Evolutionary conservation across 2,888 invertebrate genomes (phyloP).

Genomic region (Pyrochroa serraticornis): DNA sequence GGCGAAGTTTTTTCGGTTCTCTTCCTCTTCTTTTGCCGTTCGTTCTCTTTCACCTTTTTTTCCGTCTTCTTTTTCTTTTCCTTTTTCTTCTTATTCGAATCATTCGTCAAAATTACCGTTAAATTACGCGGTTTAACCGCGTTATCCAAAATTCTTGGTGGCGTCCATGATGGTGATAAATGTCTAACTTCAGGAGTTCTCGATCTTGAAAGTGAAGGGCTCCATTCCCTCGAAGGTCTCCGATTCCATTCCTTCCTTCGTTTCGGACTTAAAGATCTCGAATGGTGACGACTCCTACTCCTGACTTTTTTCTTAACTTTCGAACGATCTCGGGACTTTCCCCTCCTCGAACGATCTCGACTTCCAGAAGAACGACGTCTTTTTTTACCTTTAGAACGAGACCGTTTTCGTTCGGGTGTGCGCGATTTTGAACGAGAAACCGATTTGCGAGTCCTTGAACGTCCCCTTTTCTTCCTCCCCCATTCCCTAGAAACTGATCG

Average conservation of each 20-base stretch:
- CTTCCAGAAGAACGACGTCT: constrained; percentile 44
- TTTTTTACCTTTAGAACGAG: constrained; percentile 48
- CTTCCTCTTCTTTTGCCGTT: constrained; percentile 56
- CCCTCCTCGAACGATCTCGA: constrained; percentile 50
- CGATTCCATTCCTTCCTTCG: constrained; percentile 47
- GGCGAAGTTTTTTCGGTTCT: constrained; percentile 60
- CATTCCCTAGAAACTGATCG: constrained; percentile 21
- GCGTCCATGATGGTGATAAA: constrained; percentile 66
- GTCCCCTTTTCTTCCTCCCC: constrained; percentile 10
- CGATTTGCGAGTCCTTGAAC: constrained; percentile 25
- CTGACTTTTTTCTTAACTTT: constrained; percentile 51
- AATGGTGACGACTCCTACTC: constrained; percentile 50
- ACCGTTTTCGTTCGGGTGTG: constrained; percentile 38
- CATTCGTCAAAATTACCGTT: constrained; percentile 66
- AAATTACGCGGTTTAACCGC: constrained; percentile 61
- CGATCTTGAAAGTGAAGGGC: constrained; percentile 67
- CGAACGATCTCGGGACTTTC: constrained; percentile 53
- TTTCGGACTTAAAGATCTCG: constrained; percentile 49
- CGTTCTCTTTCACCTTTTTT: constrained; percentile 50
- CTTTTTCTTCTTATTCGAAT: constrained; percentile 62
- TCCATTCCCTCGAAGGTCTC: constrained; percentile 52
- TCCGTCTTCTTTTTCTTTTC: constrained; percentile 58
- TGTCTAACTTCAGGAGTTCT: constrained; percentile 57
- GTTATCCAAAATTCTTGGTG: constrained; percentile 59
- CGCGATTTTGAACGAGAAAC: constrained; percentile 37